Percentiles rank a stretch among this genome's conserved stretches.
Conservation (phyloP, 2,888 invertebrate genomes). For the Punctoribates punctum region DNA sequence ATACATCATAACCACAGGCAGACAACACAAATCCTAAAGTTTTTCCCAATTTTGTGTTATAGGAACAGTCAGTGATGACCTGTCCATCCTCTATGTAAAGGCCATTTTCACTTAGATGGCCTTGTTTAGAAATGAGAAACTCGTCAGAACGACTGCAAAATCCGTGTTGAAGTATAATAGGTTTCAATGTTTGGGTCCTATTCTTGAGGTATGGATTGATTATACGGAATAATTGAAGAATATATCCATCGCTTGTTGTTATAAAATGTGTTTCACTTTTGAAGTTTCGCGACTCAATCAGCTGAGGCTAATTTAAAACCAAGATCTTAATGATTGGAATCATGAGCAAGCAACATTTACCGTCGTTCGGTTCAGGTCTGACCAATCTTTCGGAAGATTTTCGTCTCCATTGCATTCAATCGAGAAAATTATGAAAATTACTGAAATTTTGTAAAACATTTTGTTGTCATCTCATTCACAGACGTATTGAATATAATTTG, state of each 20-base stretch:
- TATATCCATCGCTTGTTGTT: slow-evolving; percentile 31
- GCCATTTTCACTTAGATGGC: not conserved
- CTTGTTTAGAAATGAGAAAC: not conserved
- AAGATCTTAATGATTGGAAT: too few species aligned
- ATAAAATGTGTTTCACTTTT: slow-evolving; percentile 18
- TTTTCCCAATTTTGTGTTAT: slow-evolving; percentile 45
- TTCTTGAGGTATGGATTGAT: slow-evolving; percentile 16
- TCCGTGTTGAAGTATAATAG: slow-evolving; percentile 28
- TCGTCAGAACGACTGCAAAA: not conserved
- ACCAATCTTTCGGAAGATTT: too few species aligned
- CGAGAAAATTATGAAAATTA: too few species aligned
- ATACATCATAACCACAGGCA: slow-evolving; percentile 56
- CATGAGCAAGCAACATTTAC: too few species aligned
- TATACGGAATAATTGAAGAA: slow-evolving; percentile 24
- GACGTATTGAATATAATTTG: too few species aligned
- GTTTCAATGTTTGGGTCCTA: not conserved
- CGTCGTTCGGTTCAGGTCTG: too few species aligned
- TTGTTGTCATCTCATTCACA: too few species aligned
- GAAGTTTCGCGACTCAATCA: slow-evolving; percentile 35
- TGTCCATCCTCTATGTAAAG: not conserved
- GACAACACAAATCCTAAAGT: slow-evolving; percentile 20
- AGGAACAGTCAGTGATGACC: not conserved
- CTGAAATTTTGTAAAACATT: too few species aligned
- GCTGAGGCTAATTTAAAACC: not conserved
- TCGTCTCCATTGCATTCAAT: too few species aligned